Base-by-base conservation (phyloP, 2,113 vertebrate species). In the Mustelus asterias region DNA sequence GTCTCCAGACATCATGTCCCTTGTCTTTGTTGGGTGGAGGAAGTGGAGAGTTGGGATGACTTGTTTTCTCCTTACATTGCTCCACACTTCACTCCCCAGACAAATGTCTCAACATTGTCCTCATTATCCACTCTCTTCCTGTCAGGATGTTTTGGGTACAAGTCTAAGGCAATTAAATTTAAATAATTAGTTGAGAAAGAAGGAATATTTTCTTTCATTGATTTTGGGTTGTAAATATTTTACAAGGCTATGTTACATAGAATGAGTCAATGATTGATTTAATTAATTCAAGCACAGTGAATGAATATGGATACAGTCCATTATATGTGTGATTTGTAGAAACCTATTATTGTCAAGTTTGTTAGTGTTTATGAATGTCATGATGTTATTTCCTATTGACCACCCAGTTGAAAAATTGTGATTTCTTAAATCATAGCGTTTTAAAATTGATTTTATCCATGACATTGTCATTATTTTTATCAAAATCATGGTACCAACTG, bases 261-360 rank as follows among this genome's bases (percentile, higher is more conserved):
- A 63, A 37, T 92, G n/a, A n/a, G n/a, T n/a, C n/a, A n/a, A n/a
- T n/a, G 89, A 65, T 65, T 65, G 60, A 92, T 92, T 92, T 63
- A 63, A 92, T 92, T 63, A 63, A 92, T 92, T 92, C 89, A 92
- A 92, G 13, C 89, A 63, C 89, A 63, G 54, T 33, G 63, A 92
- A 92, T 92, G 33, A 92, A 92, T 63, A 60, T 92, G 89, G 89
- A 63, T 92, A 92, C 13, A 92, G 29, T 63, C 60, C 29, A 92
- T 92, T 92, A 16, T 92, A 63, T 63, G n/a, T 63, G 89, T 92
- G 54, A 92, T 92, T 92, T 92, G 54, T 14, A 18, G 33, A 63
- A 92, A 92, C 89, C 54, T 18, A 63, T 92, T 63, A 63, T 63
- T 92, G 58, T 63, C 58, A 92, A 63, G 14, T 11, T 29, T 92